Evolutionary conservation across 53 echinoderm and acorn worm species (phyloP).

Genomic region (Henricia sp.): DNA sequence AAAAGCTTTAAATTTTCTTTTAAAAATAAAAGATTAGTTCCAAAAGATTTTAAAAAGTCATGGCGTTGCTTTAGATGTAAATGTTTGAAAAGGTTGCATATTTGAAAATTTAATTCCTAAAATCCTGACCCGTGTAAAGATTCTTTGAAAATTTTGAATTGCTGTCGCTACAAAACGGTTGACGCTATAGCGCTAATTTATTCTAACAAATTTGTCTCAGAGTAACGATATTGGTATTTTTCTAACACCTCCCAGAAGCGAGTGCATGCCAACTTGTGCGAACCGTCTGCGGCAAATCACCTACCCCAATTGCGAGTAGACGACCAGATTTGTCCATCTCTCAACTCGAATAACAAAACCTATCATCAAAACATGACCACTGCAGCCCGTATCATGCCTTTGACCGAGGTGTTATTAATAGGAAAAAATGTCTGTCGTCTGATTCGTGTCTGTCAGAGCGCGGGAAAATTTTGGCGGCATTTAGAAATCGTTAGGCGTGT

Average conservation of each 20-base stretch:
- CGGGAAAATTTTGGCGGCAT: conserved; percentile 52
- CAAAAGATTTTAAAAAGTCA: too few species aligned
- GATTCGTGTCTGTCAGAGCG: conserved; percentile 39
- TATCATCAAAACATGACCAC: conserved; percentile 37
- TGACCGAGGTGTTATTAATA: neutral
- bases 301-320: conserved; percentile 6
- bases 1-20: too few species aligned
- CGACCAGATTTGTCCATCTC: conserved; percentile 35
- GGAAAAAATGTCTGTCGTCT: conserved; percentile 49
- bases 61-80: too few species aligned
- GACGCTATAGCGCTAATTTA: too few species aligned
- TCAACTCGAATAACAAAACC: conserved; percentile 30
- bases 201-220: too few species aligned
- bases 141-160: too few species aligned
- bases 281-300: conserved; percentile 43
- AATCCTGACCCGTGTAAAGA: too few species aligned
- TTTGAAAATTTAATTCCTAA: too few species aligned
- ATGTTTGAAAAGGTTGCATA: too few species aligned
- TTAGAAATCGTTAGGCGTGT: conserved; percentile 58
- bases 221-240: neutral
- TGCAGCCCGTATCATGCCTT: neutral
- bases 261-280: conserved; percentile 18
- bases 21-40: too few species aligned
- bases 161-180: too few species aligned
- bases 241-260: neutral